Evolutionary conservation across 1,140 invertebrate species (phyloP).

Genomic region (Stenopsyche tienmushanensis): DNA sequence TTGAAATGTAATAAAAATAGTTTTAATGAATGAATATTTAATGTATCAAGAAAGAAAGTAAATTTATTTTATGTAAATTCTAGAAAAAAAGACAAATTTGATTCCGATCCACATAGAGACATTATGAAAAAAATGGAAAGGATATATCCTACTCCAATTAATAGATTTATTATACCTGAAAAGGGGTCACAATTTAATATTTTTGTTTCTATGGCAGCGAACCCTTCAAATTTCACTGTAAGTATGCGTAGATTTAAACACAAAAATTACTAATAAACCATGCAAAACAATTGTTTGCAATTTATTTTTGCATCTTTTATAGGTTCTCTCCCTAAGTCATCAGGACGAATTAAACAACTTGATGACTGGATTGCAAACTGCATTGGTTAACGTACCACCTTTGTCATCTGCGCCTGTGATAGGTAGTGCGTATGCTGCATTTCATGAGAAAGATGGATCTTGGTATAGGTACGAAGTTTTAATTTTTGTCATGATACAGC

Average conservation of each 20-base stretch:
- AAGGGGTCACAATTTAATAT: conserved; percentile 58
- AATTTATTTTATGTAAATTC: not conserved
- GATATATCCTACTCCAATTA: conserved; percentile 21
- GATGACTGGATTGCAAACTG: conserved; percentile 55
- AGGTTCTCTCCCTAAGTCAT: conserved; percentile 52
- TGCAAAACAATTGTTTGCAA: not conserved
- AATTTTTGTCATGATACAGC: not conserved
- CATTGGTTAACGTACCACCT: conserved; percentile 47
- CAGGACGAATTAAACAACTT: conserved; percentile 50
- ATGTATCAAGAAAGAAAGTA: no score
- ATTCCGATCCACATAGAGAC: conserved; percentile 14
- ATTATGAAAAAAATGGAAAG: conserved; percentile 29
- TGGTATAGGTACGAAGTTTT: conserved; percentile 61
- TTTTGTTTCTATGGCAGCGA: conserved; percentile 59
- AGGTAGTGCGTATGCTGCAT: conserved; percentile 58
- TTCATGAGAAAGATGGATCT: conserved; percentile 52
- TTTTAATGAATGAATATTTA: no score
- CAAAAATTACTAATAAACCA: no score
- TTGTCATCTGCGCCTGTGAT: conserved; percentile 46
- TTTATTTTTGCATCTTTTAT: conserved; percentile 3
- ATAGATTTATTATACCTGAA: conserved; percentile 43
- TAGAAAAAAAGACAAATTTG: not conserved
- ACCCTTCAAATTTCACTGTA: conserved; percentile 60
- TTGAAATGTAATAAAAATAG: no score
- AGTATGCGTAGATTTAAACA: conserved; percentile 6